Conservation (phyloP, 2,888 invertebrate species). For the Minunthozetes semirufus region DNA sequence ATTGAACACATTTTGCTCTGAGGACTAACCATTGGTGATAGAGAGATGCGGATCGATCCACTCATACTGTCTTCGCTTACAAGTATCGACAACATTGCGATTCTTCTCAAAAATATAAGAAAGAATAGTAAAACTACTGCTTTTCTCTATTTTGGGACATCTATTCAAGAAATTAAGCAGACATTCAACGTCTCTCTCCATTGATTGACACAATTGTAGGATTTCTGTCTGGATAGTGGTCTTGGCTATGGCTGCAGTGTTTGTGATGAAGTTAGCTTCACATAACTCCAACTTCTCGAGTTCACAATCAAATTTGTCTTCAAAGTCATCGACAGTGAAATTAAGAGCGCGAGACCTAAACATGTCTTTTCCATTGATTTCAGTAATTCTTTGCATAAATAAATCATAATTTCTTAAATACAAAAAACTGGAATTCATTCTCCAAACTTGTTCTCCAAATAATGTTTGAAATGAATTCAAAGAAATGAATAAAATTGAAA, state of each 20-base stretch:
- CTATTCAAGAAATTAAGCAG: slow-evolving; percentile 1
- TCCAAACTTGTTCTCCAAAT: background rate
- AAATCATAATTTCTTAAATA: background rate
- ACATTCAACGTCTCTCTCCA: slow-evolving; percentile 18
- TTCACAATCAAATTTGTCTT: slow-evolving; percentile 8
- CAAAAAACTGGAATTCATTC: background rate
- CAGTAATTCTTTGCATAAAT: slow-evolving; percentile 1
- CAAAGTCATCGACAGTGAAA: background rate
- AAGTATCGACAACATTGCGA: slow-evolving; percentile 10
- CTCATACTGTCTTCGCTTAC: background rate
- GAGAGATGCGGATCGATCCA: background rate
- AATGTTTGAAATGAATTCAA: background rate
- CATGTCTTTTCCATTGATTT: slow-evolving; percentile 14
- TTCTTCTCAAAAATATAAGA: slow-evolving; percentile 10
- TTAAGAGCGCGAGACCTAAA: background rate
- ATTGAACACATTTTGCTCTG: no score
- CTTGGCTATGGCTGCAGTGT: background rate
- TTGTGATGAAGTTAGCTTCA: slow-evolving; percentile 8
- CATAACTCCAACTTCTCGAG: background rate
- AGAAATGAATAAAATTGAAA: background rate
- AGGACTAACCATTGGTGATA: no score
- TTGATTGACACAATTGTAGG: background rate
- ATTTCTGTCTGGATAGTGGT: slow-evolving; percentile 7
- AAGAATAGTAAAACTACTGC: background rate
- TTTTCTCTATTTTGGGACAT: slow-evolving; percentile 1